Evolutionary conservation across 2,113 vertebrate genomes (phyloP).

Genomic region (Dasyprocta punctata): DNA sequence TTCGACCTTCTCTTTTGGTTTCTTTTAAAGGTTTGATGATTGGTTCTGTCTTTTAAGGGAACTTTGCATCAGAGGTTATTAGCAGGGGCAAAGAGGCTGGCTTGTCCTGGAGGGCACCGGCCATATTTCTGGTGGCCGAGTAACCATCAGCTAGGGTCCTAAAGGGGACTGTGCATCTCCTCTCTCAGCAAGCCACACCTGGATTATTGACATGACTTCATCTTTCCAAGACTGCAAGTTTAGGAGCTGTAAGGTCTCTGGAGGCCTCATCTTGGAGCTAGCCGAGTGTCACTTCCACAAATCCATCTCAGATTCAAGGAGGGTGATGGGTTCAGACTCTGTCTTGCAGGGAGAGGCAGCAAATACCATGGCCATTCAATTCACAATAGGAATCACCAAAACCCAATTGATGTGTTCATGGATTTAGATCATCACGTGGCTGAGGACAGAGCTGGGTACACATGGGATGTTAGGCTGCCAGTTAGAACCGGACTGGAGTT

Average conservation of each 20-base stretch:
- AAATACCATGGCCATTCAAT: neutral
- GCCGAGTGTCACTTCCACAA: neutral
- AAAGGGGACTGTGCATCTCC: neutral
- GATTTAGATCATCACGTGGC: neutral
- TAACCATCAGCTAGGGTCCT: neutral
- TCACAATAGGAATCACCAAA: neutral
- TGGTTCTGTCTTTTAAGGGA: neutral
- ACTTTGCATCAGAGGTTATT: neutral
- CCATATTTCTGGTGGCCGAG: neutral
- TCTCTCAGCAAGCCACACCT: neutral
- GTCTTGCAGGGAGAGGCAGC: neutral
- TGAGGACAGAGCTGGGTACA: neutral
- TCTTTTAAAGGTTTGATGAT: neutral
- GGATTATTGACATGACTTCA: neutral
- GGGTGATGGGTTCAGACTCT: neutral
- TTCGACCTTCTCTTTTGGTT: neutral
- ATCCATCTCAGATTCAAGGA: neutral
- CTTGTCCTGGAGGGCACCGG: neutral
- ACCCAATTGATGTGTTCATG: neutral
- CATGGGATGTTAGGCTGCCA: neutral
- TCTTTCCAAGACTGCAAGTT: neutral
- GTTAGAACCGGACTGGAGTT: neutral
- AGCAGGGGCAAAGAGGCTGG: neutral
- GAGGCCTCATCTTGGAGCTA: neutral
- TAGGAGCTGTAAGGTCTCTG: neutral